Conservation (phyloP, 2,888 invertebrate genomes). For the Lacanobia wlatinum region DNA sequence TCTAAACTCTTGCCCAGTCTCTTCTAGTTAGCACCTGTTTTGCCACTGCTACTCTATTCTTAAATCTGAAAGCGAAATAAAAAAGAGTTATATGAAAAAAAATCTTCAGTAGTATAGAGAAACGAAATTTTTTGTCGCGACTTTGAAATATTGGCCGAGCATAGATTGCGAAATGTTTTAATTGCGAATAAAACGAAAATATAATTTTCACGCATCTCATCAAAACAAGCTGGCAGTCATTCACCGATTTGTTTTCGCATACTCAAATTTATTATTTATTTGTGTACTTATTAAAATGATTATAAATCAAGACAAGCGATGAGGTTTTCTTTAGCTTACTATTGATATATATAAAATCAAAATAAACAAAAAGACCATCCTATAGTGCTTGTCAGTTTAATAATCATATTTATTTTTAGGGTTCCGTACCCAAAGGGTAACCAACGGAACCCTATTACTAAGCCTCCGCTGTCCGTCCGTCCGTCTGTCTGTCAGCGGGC, state of each 20-base stretch:
- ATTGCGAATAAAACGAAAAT: neutral
- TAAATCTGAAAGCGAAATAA: slow-evolving; percentile 15
- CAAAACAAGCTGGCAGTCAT: neutral
- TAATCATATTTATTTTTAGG: no score
- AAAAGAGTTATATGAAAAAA: neutral
- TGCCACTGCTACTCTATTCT: neutral
- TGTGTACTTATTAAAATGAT: no score
- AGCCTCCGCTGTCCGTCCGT: no score
- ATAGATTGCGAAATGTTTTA: neutral
- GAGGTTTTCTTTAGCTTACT: neutral
- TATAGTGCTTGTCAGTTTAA: neutral
- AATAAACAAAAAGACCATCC: neutral
- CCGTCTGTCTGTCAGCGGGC: no score
- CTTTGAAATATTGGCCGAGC: neutral
- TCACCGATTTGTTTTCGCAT: no score
- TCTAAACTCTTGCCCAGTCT: no score
- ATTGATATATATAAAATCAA: no score
- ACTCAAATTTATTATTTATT: no score
- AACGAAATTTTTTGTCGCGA: neutral
- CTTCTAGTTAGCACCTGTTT: neutral
- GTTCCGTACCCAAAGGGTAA: no score
- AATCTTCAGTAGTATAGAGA: neutral
- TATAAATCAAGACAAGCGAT: neutral
- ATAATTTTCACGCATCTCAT: neutral
- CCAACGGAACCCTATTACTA: no score